These are phyloP conservation scores for Mirounga angustirostris DNA, from an alignment of 2,113 vertebrate genomes.

Conservation along the genomic window DNA sequence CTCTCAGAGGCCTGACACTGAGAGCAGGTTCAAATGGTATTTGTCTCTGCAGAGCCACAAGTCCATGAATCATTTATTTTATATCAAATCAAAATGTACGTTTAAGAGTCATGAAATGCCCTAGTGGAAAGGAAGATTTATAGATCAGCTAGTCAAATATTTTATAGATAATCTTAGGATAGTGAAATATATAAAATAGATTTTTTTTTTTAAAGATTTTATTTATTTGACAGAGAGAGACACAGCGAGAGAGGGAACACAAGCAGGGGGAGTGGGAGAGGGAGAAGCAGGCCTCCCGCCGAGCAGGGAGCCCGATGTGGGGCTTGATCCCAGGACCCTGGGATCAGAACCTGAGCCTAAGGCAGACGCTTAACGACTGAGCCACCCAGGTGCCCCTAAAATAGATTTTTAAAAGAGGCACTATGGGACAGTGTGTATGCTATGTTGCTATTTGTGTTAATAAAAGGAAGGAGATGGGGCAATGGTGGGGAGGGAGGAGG, in stretches of 20 bases:
- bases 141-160: not conserved
- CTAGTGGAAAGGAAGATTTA: not conserved
- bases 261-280: no score
- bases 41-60: not conserved
- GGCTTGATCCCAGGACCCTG: no score
- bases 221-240: no score
- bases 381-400: not conserved
- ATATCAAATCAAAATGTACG: not conserved
- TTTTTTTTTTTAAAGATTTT: not conserved
- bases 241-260: no score
- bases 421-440: not conserved
- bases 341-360: no score
- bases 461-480: not conserved
- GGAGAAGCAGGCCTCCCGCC: no score
- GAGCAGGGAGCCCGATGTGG: no score
- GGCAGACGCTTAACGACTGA: no score
- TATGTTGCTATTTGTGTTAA: not conserved
- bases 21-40: not conserved
- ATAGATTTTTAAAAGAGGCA: not conserved
- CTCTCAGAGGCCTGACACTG: not conserved
- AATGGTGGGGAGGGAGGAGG: not conserved
- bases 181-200: not conserved
- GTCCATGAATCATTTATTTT: not conserved
- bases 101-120: not conserved
- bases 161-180: not conserved